Percentiles rank a stretch among this genome's conserved stretches.
Conservation (phyloP, 1,140 invertebrate genomes). For the Drosophila tristis region DNA sequence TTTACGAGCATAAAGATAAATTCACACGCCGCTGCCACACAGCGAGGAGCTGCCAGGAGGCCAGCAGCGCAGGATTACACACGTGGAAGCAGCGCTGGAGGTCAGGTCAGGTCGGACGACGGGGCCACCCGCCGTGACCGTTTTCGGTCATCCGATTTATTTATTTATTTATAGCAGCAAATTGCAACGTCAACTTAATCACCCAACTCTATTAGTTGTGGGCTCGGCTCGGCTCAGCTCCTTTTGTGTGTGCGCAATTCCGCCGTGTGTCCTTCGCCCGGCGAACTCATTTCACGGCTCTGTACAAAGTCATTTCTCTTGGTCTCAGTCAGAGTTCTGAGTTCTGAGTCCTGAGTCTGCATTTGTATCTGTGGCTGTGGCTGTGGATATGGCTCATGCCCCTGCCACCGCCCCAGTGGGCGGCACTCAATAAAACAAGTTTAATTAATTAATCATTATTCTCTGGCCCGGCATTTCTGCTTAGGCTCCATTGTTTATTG, state of each 20-base stretch:
- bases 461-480: slow-evolving; percentile 62
- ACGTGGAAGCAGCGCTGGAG: not conserved
- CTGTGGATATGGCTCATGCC: not conserved
- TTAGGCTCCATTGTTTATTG: slow-evolving; percentile 62
- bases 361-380: slow-evolving; percentile 1
- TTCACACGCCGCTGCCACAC: slow-evolving; percentile 65
- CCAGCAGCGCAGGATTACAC: not conserved
- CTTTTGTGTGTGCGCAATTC: slow-evolving; percentile 45
- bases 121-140: slow-evolving; percentile 24
- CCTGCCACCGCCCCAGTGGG: not conserved
- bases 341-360: not conserved
- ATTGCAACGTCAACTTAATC: slow-evolving; percentile 82
- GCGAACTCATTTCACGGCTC: slow-evolving; percentile 64
- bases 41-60: slow-evolving; percentile 3
- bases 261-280: not conserved
- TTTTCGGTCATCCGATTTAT: slow-evolving; percentile 72
- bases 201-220: slow-evolving; percentile 74
- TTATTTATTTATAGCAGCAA: slow-evolving; percentile 82
- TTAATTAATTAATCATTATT: slow-evolving; percentile 82
- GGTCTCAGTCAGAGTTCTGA: not conserved
- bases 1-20: slow-evolving; percentile 81
- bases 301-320: slow-evolving; percentile 53
- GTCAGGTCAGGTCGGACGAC: slow-evolving; percentile 17
- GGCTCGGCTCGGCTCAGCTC: slow-evolving; percentile 5
- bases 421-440: slow-evolving; percentile 74